phyloP scores from a whole-genome alignment of 2,888 invertebrate species.

The Amiota communis region DNA sequence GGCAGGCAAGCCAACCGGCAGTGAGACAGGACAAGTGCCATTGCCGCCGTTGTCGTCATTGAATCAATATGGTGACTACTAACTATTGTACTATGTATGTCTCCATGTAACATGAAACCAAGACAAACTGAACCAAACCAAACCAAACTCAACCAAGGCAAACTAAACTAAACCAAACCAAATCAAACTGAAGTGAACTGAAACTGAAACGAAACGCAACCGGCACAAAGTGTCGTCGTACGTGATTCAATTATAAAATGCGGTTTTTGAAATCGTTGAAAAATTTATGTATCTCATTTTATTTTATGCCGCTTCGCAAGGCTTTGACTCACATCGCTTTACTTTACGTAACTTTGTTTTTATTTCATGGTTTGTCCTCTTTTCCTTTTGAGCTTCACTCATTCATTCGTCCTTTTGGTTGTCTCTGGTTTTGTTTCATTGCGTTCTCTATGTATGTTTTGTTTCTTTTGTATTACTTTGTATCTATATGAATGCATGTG shows the following conservation, averaged over 20 bases:
- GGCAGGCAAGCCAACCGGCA: constrained; percentile 33
- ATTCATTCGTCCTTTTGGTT: neutral
- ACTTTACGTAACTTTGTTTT: neutral
- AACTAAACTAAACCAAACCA: neutral
- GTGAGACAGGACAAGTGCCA: neutral
- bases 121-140: neutral
- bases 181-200: constrained; percentile 3
- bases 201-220: constrained; percentile 15
- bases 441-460: neutral
- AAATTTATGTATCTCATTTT: constrained; percentile 71
- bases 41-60: neutral
- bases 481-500: neutral
- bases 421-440: constrained; percentile 7
- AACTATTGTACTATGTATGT: too few species aligned
- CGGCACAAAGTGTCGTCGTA: constrained; percentile 69
- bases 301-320: constrained; percentile 51
- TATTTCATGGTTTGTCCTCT: neutral
- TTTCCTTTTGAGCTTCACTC: too few species aligned
- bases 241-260: constrained; percentile 73
- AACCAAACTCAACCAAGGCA: neutral
- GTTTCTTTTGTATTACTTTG: constrained; percentile 9
- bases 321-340: too few species aligned
- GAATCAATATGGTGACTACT: neutral
- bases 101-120: neutral
- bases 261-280: constrained; percentile 71